A percentile compares a stretch with the other conserved stretches of the same genome.
These are phyloP conservation scores for Anthoscopus minutus DNA, from an alignment of 2,113 vertebrate species.

Conservation along the genomic window DNA sequence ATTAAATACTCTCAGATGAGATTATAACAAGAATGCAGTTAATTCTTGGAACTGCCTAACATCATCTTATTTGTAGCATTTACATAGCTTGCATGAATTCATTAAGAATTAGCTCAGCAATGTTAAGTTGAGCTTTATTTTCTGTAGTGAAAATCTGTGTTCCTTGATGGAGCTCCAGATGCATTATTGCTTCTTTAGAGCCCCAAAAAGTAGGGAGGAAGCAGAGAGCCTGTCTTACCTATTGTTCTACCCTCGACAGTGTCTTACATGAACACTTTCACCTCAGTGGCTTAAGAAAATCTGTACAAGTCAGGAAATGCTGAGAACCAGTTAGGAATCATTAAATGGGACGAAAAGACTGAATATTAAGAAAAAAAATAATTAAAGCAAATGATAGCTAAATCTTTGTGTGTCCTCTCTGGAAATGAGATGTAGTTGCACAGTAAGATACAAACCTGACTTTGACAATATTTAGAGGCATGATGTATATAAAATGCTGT, in stretches of 20 bases:
- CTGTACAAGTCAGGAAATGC: not conserved
- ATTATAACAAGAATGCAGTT: slow-evolving; percentile 5
- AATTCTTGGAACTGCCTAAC: not conserved
- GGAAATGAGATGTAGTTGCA: not conserved
- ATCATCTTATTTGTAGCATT: not conserved
- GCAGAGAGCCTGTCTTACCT: not conserved
- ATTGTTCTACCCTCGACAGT: slow-evolving; percentile 22
- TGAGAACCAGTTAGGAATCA: not conserved
- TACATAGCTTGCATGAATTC: slow-evolving; percentile 9
- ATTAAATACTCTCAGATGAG: slow-evolving; percentile 32
- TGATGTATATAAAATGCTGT: slow-evolving; percentile 40
- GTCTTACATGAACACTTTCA: not conserved
- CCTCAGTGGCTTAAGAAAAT: not conserved
- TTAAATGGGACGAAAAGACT: slow-evolving; percentile 29
- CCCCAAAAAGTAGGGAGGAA: not conserved
- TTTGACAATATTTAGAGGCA: slow-evolving; percentile 8
- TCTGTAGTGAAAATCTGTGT: not conserved
- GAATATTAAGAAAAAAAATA: not conserved
- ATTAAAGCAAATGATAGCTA: not conserved
- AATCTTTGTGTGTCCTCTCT: not conserved
- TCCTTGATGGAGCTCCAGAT: not conserved
- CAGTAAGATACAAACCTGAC: not conserved
- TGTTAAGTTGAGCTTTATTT: not conserved
- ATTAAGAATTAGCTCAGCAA: slow-evolving; percentile 6
- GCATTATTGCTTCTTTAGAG: not conserved